phyloP scores from a whole-genome alignment of 2,113 vertebrate genomes.

The Bostrychus sinensis region DNA sequence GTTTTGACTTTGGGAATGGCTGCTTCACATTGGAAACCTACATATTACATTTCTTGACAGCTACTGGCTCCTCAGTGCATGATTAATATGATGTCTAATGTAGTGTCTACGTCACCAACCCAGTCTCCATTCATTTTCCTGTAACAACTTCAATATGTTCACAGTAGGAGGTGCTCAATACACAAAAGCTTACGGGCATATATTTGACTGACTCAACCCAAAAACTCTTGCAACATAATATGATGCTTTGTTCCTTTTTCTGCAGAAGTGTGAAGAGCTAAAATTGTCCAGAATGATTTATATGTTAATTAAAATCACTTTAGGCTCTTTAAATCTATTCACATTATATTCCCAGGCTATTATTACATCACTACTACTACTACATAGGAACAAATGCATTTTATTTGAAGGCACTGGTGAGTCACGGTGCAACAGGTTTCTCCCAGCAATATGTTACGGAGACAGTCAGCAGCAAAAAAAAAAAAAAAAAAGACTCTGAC shows the following conservation, averaged over 20 bases:
- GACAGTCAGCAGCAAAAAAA: background rate
- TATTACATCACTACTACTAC: background rate
- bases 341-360: background rate
- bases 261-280: background rate
- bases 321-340: background rate
- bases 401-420: slow-evolving; percentile 4
- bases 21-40: too few species aligned
- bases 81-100: too few species aligned
- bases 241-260: background rate
- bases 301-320: slow-evolving; percentile 1
- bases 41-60: too few species aligned
- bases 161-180: too few species aligned
- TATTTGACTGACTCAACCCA: background rate
- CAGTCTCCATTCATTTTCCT: too few species aligned
- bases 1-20: too few species aligned
- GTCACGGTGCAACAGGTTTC: slow-evolving; percentile 16
- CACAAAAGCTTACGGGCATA: background rate
- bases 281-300: background rate
- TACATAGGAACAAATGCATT: background rate
- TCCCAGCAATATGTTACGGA: slow-evolving; percentile 11
- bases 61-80: too few species aligned
- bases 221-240: background rate
- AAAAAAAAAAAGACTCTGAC: slow-evolving; percentile 24
- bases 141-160: too few species aligned
- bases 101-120: too few species aligned